phyloP scores from a whole-genome alignment of 30 jellyfish, hydroid and myxozoan genomes.

The Aurelia coerulea region DNA sequence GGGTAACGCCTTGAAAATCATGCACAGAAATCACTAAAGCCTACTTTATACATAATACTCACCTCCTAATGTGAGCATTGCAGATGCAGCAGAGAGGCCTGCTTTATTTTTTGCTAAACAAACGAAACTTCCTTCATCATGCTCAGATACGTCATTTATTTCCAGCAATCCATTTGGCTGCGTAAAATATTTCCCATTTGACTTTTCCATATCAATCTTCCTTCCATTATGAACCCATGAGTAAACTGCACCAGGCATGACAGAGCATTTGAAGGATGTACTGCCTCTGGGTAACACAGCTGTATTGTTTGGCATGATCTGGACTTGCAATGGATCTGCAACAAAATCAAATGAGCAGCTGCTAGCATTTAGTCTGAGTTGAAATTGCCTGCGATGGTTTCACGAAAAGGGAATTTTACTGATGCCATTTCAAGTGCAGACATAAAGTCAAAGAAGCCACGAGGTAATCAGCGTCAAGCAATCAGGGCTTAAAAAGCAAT shows the following conservation, averaged over 20 bases:
- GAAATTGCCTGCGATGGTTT: too few relatives aligned
- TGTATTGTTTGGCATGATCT: conserved; percentile 43
- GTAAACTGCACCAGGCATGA: conserved; percentile 70
- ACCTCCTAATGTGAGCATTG: conserved; percentile 71
- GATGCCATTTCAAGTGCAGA: too few relatives aligned
- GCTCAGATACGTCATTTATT: conserved; percentile 26
- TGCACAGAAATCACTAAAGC: too few relatives aligned
- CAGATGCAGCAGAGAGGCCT: conserved; percentile 69
- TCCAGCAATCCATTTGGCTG: conserved; percentile 70
- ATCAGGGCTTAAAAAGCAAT: too few relatives aligned
- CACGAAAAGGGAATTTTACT: too few relatives aligned
- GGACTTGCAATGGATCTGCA: conserved; percentile 56
- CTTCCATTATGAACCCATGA: conserved; percentile 87
- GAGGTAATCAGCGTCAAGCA: too few relatives aligned
- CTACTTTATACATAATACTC: neutral
- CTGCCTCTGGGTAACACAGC: conserved; percentile 30
- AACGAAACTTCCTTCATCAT: conserved; percentile 63
- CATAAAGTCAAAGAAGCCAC: too few relatives aligned
- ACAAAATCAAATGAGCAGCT: neutral
- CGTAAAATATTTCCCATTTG: conserved; percentile 19
- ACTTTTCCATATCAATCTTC: conserved; percentile 20
- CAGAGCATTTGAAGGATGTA: conserved; percentile 59
- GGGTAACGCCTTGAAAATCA: too few relatives aligned
- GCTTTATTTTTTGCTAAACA: conserved; percentile 74
- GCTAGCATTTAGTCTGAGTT: too few relatives aligned